Evolutionary conservation across 2,113 vertebrate genomes (phyloP).

Genomic region (Myxocyprinus asiaticus): DNA sequence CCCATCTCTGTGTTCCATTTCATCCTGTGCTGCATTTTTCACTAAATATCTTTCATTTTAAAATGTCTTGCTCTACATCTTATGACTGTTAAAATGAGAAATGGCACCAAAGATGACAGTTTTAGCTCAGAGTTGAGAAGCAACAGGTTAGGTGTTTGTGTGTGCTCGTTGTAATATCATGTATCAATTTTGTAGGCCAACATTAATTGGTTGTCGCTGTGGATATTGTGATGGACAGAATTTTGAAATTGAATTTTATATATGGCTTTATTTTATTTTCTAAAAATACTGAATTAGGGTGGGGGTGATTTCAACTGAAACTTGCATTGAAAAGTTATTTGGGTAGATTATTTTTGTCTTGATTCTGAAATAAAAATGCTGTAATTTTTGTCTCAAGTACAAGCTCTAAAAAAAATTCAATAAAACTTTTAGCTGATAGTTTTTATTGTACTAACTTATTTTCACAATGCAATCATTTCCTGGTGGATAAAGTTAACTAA

Average conservation of each 20-base stretch:
- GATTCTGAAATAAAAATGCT: slow-evolving; percentile 69
- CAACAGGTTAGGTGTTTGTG: slow-evolving; percentile 60
- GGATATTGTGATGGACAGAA: slow-evolving; percentile 55
- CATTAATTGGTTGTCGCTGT: slow-evolving; percentile 43
- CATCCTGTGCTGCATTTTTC: background rate
- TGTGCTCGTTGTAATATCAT: slow-evolving; percentile 14
- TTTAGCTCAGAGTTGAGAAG: slow-evolving; percentile 55
- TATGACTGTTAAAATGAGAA: slow-evolving; percentile 60
- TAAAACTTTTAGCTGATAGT: background rate
- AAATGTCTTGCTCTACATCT: slow-evolving; percentile 19
- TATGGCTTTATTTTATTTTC: slow-evolving; percentile 55
- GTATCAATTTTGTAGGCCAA: slow-evolving; percentile 36
- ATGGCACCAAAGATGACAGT: slow-evolving; percentile 67
- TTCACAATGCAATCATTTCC: too few relatives aligned
- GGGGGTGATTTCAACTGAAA: slow-evolving; percentile 35
- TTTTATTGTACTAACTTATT: background rate
- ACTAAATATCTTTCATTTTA: background rate
- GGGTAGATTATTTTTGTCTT: slow-evolving; percentile 78
- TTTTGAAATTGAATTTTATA: slow-evolving; percentile 57
- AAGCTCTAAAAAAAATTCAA: slow-evolving; percentile 27
- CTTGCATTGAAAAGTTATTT: slow-evolving; percentile 57
- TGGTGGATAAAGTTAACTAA: too few relatives aligned
- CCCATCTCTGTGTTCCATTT: background rate
- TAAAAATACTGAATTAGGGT: slow-evolving; percentile 2
- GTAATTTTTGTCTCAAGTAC: slow-evolving; percentile 51